phyloP scores from a whole-genome alignment of 2,797 vertebrate genomes.

The Salmo trutta region DNA sequence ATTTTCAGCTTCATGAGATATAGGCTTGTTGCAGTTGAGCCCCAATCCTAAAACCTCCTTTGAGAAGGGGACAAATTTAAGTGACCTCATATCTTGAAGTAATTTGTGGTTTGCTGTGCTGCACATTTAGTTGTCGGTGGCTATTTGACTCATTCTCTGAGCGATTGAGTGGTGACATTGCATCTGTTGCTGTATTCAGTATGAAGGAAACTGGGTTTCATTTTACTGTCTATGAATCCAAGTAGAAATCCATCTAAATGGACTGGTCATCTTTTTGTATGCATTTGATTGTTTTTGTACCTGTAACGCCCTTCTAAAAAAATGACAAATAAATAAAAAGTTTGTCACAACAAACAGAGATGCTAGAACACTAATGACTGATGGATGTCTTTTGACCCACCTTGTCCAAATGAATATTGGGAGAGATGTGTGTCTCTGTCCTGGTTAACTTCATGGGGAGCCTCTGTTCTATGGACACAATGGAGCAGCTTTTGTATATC shows the following conservation, averaged over 20 bases:
- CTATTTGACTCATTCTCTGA: not conserved
- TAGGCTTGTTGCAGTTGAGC: too few species aligned
- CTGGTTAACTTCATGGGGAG: constrained; percentile 1
- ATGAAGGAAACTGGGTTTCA: not conserved
- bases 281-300: too few species aligned
- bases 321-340: too few species aligned
- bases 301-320: too few species aligned
- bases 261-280: too few species aligned
- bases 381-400: not conserved
- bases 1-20: not conserved
- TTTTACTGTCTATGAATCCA: not conserved
- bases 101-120: not conserved
- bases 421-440: not conserved
- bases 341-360: too few species aligned
- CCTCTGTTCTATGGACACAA: constrained; percentile 16
- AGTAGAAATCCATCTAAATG: not conserved
- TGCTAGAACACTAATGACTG: too few species aligned
- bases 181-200: not conserved
- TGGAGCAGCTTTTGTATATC: constrained; percentile 7
- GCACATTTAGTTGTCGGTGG: constrained; percentile 4
- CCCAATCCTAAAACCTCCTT: not conserved
- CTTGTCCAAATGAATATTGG: not conserved
- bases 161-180: not conserved
- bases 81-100: constrained; percentile 5
- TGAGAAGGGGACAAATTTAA: not conserved